phyloP scores from a whole-genome alignment of 2,113 vertebrate species.

The Sander lucioperca region DNA sequence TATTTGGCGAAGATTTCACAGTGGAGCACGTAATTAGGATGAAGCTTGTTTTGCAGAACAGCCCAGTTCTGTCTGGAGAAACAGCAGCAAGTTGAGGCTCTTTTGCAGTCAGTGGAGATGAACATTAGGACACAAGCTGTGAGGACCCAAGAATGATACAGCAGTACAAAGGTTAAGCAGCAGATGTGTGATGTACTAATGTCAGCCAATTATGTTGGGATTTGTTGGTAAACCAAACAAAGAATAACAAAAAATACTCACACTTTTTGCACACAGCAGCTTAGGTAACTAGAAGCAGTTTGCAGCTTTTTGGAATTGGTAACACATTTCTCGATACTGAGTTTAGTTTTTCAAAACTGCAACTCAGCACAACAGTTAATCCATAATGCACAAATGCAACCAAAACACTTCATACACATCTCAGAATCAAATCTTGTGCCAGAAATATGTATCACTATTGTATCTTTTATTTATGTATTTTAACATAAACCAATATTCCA shows the following conservation, averaged over 20 bases:
- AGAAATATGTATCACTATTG: not conserved
- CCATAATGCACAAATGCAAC: not conserved
- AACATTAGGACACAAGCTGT: conserved; percentile 18
- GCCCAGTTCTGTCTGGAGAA: conserved; percentile 18
- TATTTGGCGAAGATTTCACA: conserved; percentile 27
- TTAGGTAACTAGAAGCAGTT: not conserved
- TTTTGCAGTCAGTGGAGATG: conserved; percentile 14
- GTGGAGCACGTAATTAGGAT: conserved; percentile 31
- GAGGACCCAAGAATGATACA: not conserved
- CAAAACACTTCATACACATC: not conserved
- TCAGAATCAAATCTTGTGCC: not conserved
- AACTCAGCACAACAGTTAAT: not conserved
- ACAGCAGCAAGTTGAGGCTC: not conserved
- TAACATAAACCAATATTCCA: not conserved
- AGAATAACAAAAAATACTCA: not conserved
- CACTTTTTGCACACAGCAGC: not conserved
- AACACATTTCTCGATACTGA: no score
- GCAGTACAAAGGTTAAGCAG: not conserved
- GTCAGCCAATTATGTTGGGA: not conserved
- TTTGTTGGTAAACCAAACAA: conserved; percentile 19
- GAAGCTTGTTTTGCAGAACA: conserved; percentile 43
- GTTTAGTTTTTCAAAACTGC: not conserved
- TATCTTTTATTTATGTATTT: not conserved
- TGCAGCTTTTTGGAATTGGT: not conserved
- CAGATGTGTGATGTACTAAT: conserved; percentile 12